phyloP scores from a whole-genome alignment of 2,888 invertebrate genomes.

The Drosophila kambysellisi region DNA sequence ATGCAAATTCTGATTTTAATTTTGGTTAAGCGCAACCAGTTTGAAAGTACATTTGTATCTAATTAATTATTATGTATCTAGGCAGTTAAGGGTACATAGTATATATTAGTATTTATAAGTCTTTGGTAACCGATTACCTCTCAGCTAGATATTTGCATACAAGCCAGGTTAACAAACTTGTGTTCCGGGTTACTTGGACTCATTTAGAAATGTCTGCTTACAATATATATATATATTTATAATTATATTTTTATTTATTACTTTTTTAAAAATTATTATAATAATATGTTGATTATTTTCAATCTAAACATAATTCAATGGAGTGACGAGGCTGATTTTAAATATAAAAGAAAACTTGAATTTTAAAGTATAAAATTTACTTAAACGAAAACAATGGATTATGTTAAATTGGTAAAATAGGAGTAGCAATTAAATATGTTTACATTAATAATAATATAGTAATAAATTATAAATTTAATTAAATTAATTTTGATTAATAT shows the following conservation, averaged over 20 bases:
- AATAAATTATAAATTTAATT: neutral
- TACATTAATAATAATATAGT: neutral
- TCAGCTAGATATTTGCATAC: neutral
- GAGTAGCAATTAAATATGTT: fast-evolving
- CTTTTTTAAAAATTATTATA: too few relatives aligned
- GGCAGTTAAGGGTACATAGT: neutral
- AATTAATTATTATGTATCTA: neutral
- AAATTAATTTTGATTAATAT: neutral
- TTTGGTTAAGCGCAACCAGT: neutral
- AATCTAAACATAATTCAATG: too few relatives aligned
- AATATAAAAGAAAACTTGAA: too few relatives aligned
- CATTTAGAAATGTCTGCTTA: neutral
- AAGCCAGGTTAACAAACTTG: neutral
- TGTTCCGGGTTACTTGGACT: neutral
- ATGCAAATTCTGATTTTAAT: neutral
- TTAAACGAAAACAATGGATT: too few relatives aligned
- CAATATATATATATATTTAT: neutral
- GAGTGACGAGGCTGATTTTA: too few relatives aligned
- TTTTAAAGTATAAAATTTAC: too few relatives aligned
- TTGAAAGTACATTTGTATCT: neutral
- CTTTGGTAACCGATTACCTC: neutral
- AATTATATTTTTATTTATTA: neutral
- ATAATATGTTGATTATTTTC: too few relatives aligned
- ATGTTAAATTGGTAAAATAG: neutral
- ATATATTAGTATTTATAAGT: neutral